Percentiles rank a stretch among this genome's conserved stretches.
Evolutionary conservation across 2,113 vertebrate species (phyloP).

Genomic region (Tetrao urogallus): DNA sequence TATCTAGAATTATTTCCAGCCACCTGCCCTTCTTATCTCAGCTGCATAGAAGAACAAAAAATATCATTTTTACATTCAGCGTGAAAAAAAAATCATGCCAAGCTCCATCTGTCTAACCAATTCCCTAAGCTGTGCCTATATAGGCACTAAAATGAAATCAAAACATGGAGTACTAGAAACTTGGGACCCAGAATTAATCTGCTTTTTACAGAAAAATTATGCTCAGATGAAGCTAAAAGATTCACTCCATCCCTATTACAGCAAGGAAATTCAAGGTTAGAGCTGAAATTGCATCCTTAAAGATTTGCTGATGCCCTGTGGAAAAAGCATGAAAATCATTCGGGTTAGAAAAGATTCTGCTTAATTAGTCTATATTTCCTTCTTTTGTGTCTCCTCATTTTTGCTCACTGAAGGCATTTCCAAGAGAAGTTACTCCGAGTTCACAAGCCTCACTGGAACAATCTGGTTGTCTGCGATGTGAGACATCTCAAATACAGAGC

Average conservation of each 20-base stretch:
- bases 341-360: constrained; percentile 11
- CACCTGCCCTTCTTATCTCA: constrained; percentile 44
- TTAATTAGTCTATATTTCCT: constrained; percentile 43
- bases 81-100: constrained; percentile 26
- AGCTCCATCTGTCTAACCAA: constrained; percentile 59
- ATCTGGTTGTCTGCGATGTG: not conserved
- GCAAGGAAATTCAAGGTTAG: constrained; percentile 55
- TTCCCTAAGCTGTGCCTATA: constrained; percentile 51
- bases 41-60: constrained; percentile 35
- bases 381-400: not conserved
- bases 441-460: not conserved
- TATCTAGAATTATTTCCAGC: constrained; percentile 42
- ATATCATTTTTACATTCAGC: constrained; percentile 31
- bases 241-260: not conserved
- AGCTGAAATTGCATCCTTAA: constrained; percentile 34
- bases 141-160: constrained; percentile 53
- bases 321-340: constrained; percentile 30
- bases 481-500: not conserved
- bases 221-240: constrained; percentile 50
- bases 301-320: constrained; percentile 30
- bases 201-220: constrained; percentile 54
- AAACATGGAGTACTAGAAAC: constrained; percentile 60
- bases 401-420: constrained; percentile 4
- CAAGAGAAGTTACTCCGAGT: not conserved
- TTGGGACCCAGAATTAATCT: constrained; percentile 48